Base-by-base conservation (phyloP, 1,140 invertebrate genomes). In the Pseudomyrmex gracilis region DNA sequence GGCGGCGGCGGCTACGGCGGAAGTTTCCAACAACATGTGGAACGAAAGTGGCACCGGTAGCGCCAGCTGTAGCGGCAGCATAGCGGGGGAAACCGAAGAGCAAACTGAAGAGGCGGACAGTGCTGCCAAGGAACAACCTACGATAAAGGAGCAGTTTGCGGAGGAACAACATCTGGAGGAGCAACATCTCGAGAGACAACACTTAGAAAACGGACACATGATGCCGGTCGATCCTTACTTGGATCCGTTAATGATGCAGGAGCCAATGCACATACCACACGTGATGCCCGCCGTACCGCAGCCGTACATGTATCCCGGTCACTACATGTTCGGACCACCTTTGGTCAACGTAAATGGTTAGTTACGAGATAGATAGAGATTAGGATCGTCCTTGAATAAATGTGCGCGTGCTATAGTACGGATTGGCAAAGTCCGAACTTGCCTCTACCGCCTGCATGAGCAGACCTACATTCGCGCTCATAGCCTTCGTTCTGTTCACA, bases 271-370 rank as follows among this genome's bases (percentile, higher is more conserved):
- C 73, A 49, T 94, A 64, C 87, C 92, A 2, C 85, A 91, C 22
- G 89, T 93, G 60, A 83, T 92, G 73, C 92, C 93, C 13, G 90
- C 93, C 8, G 77, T 93, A 49, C 91, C 93, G 12, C 91, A 93
- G 66, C 91, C 92, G 20, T 95, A 95, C 86, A 85, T 95, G 74
- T 95, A 95, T 71, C 94, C 94, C 15, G 94, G 94, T 22, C 93
- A 94, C 78, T 95, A 94, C 86, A 94, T 95, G 93, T 95, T 95
- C 73, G 94, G 94, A 1, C 93, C 94, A 12, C 90, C 94, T 17
- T 85, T 95, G 82, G 90, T 94, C 89, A 94, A 94, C 88, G 90
- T 95, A 64, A 95, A 95, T 85, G 94, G 94, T 95, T 93, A 85
- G 93, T 93, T 91, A 82, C 53, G 49, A 74, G 15, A 63, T 87